A percentile compares a stretch with the other conserved stretches of the same genome.
Conservation (phyloP, 2,888 invertebrate species). For the Bedellia somnulentella region DNA sequence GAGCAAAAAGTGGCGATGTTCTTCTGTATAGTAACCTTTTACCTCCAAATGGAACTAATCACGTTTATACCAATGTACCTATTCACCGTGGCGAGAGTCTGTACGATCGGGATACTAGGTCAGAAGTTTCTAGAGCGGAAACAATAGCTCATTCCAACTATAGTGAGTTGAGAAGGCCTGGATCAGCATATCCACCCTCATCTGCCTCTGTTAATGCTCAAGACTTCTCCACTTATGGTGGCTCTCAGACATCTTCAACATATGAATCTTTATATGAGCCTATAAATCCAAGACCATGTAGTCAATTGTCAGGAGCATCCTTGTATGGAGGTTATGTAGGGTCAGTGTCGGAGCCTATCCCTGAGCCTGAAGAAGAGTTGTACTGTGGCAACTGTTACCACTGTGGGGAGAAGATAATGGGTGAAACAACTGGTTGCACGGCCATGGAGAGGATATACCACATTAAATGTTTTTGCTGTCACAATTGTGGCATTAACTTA, state of each 20-base stretch:
- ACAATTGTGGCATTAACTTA: constrained; percentile 80
- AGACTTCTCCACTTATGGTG: constrained; percentile 60
- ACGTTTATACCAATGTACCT: constrained; percentile 48
- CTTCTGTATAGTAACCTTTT: constrained; percentile 46
- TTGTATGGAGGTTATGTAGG: constrained; percentile 62
- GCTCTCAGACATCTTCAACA: constrained; percentile 65
- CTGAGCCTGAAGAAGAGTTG: constrained; percentile 67
- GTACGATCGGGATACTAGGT: constrained; percentile 39
- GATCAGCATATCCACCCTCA: constrained; percentile 57
- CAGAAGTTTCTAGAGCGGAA: constrained; percentile 49
- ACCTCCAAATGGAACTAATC: constrained; percentile 52
- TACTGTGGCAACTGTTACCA: constrained; percentile 88
- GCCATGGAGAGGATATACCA: constrained; percentile 98
- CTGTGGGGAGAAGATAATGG: constrained; percentile 91
- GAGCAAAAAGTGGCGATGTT: constrained; percentile 43
- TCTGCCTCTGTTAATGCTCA: constrained; percentile 51
- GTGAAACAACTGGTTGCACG: constrained; percentile 94
- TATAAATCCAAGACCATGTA: constrained; percentile 63
- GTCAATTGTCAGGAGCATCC: constrained; percentile 63
- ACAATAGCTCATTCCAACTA: constrained; percentile 63
- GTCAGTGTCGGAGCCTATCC: constrained; percentile 84
- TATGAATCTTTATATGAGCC: constrained; percentile 69
- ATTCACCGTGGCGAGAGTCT: constrained; percentile 57
- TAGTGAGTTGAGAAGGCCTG: constrained; percentile 62
- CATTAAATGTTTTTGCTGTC: constrained; percentile 93